Evolutionary conservation across 2,113 vertebrate species (phyloP), one percentile per base, ranked within the genome.

Genomic region (Rhabdornis inornatus): DNA sequence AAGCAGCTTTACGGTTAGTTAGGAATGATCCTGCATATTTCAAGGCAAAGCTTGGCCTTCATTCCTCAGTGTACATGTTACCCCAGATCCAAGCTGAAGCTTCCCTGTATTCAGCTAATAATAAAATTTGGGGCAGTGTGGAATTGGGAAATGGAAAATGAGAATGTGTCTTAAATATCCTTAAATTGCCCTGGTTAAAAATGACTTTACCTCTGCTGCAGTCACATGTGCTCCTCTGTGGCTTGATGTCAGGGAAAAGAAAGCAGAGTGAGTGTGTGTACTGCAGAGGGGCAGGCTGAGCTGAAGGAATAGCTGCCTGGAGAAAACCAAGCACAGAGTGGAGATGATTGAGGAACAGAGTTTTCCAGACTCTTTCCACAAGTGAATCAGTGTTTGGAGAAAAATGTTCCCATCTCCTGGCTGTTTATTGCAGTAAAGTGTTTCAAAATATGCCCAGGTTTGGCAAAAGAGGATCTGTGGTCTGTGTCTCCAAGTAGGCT

Each of bases 21-120:
- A 94, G 91, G 95, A 95, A 95, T 90, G 89, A 96, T 93, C 93
- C 66, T 84, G 78, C 91, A 92, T 50, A 87, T 95, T 95, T 96
- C 87, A 69, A 87, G 91, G 81, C 80, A 90, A 28, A 76, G 83
- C 60, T 57, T 66, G 77, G 91, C 89, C 94, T 71, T 52, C 52
- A 7, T 80, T 95, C 83, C 66, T 65, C 52, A 56, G 90, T 92
- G 94, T 96, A 83, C 91, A 75, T 85, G 89, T 71, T 68, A 57
- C 90, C 94, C 78, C 87, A 70, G 81, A 93, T 79, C 76, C 96
- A 91, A 66, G 85, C 84, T 92, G 56, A 68, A 94, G 69, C 90
- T 83, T 96, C 90, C 59, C 81, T 96, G 74, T 87, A 57, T 85
- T 90, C 89, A 70, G 69, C 91, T 96, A 69, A 87, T 93, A 95